Conservation (phyloP, 2,113 vertebrate species). For the Grus americana region DNA sequence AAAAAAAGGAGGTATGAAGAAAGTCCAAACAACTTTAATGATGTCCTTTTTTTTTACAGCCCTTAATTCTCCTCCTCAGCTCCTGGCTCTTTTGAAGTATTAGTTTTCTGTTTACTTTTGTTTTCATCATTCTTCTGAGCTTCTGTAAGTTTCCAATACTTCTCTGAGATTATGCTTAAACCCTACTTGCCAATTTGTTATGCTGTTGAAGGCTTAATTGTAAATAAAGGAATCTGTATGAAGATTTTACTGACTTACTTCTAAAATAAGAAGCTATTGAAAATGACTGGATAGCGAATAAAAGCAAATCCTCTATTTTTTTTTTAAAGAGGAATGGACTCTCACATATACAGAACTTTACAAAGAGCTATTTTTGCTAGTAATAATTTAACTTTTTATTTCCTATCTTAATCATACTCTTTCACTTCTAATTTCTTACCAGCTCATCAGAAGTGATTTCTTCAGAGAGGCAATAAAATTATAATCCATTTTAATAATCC, state of each 20-base stretch:
- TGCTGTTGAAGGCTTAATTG: background rate
- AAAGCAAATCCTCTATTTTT: background rate
- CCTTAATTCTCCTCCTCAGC: background rate
- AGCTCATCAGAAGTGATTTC: background rate
- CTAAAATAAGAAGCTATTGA: background rate
- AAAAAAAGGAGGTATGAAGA: background rate
- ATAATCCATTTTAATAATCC: background rate
- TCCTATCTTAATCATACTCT: background rate
- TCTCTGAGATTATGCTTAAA: background rate
- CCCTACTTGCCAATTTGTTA: background rate
- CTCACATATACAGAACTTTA: accelerated
- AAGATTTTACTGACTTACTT: background rate
- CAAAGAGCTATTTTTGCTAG: background rate
- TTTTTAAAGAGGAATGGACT: background rate
- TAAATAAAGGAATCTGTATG: background rate
- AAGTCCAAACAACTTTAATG: background rate
- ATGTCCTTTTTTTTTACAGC: background rate
- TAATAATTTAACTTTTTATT: background rate
- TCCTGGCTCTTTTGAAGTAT: background rate
- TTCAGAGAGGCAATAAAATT: background rate
- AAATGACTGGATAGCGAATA: background rate
- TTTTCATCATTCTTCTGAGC: background rate
- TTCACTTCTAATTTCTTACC: background rate
- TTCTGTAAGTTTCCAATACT: background rate
- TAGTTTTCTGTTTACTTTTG: background rate